Conservation (phyloP, 2,888 invertebrate species). For the Bhutanitis thaidina region DNA sequence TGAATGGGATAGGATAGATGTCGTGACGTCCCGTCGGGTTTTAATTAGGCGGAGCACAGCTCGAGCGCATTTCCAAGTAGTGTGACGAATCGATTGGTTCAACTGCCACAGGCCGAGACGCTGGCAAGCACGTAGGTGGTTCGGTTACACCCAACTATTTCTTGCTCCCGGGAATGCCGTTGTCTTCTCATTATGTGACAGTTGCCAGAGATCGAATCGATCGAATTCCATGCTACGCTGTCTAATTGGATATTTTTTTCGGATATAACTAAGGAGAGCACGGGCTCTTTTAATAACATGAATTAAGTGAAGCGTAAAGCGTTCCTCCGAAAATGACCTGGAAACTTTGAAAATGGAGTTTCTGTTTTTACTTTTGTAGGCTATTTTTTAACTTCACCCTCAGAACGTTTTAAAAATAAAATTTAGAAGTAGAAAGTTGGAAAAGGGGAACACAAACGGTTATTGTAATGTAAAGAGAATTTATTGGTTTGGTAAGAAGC, state of each 20-base stretch:
- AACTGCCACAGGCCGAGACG: conserved; percentile 49
- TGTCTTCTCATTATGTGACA: conserved; percentile 69
- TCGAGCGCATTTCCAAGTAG: conserved; percentile 62
- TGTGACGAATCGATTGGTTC: conserved; percentile 72
- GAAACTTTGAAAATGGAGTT: conserved; percentile 16
- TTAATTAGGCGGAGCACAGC: conserved; percentile 71
- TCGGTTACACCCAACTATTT: conserved; percentile 63
- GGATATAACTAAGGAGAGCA: conserved; percentile 48
- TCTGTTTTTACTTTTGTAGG: conserved; percentile 18
- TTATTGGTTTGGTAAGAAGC: conserved; percentile 68
- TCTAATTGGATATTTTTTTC: conserved; percentile 69
- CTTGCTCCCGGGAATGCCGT: conserved; percentile 60
- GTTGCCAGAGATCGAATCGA: conserved; percentile 58
- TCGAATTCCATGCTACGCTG: conserved; percentile 56
- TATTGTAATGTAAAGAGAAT: conserved; percentile 63
- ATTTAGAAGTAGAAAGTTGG: conserved; percentile 26
- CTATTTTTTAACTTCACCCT: conserved; percentile 14
- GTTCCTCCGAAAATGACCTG: conserved; percentile 11
- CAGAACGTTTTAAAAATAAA: conserved; percentile 23
- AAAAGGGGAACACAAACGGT: conserved; percentile 38
- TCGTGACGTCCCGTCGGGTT: conserved; percentile 68
- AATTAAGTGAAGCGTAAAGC: conserved; percentile 13
- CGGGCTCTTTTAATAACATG: conserved; percentile 29
- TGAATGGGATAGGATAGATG: conserved; percentile 45
- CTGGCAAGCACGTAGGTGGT: conserved; percentile 65